phyloP scores from a whole-genome alignment of 1,140 invertebrate genomes.

The Drosophila saltans region DNA sequence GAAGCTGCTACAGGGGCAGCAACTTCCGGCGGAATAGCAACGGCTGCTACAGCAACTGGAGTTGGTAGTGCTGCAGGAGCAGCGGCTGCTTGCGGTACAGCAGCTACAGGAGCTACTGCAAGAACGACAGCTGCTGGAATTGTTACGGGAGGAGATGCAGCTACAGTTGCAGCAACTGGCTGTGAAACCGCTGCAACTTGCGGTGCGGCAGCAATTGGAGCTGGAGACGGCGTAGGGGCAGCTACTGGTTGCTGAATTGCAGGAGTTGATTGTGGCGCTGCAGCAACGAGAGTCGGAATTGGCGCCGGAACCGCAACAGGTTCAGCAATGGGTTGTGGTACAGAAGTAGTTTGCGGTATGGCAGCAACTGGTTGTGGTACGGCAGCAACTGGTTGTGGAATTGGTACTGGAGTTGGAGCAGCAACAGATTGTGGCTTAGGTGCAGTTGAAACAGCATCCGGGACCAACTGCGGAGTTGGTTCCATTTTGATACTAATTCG shows the following conservation, averaged over 20 bases:
- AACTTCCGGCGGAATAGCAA: background rate
- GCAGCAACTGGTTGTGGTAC: slow-evolving; percentile 11
- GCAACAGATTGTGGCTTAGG: background rate
- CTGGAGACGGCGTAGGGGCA: background rate
- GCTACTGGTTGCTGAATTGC: no score
- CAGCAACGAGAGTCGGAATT: background rate
- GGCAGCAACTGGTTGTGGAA: background rate
- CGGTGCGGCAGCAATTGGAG: background rate
- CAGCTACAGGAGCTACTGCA: background rate
- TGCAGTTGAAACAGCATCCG: background rate
- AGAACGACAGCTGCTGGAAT: background rate
- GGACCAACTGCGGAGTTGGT: background rate
- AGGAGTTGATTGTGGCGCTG: background rate
- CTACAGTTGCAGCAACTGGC: background rate
- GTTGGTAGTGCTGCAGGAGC: background rate
- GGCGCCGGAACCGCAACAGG: slow-evolving; percentile 9
- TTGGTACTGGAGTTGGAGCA: background rate
- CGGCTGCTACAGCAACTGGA: background rate
- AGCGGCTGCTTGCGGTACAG: no score
- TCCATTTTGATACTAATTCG: background rate
- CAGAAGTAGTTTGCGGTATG: background rate
- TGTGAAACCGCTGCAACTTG: background rate
- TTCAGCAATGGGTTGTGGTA: background rate
- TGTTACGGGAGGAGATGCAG: background rate
- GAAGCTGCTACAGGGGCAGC: background rate